Evolutionary conservation across 2,888 invertebrate species (phyloP), one percentile per base, ranked within the genome.

Genomic region (Drosophila quinaria): DNA sequence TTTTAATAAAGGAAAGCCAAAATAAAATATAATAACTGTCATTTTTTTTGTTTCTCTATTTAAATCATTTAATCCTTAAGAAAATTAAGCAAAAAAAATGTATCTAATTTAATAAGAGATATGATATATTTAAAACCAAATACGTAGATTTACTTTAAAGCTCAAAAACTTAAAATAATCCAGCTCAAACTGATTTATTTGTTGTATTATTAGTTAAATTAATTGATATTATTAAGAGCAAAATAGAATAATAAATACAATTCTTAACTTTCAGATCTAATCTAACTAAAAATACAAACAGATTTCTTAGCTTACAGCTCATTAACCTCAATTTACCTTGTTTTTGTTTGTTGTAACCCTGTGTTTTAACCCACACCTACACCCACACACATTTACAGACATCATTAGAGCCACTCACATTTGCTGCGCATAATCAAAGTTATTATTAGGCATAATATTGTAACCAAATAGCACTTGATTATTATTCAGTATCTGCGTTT

Each of bases 401-500:
- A 22, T 56, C 41, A 58, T 50, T 50, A 50, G 49, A 47, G 37
- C 54, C 52, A 44, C 59, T 31, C 33, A 47, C 56, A 58, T 58
- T 56, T 41, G 49, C 31, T 9, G 44, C 60, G 47, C 25, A 49
- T 63, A 74, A 73, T 78, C 50, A 64, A 76, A 68, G 70, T 69
- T 76, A 81, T 89, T 84, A 84, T 84, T 78, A 70, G 84, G 84
- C 87, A 78, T 64, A 71, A 81, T 78, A 83, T 76, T 78, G 79
- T 84, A 73, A 61, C 84, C 71, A 76, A 84, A 89, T 89, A 67
- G 76, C 87, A 74, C 69, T 87, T 89, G 84, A 81, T 87, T 84
- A 84, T 84, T 89, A 84, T 89, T 84, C 87, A 84, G 89, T 87
- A 76, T 72, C 74, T 78, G 76, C 63, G 62, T 68, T 71, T 56